These are phyloP conservation scores for Pyrocephalus nanus DNA, from an alignment of 2,797 vertebrate species.

Conservation along the genomic window DNA sequence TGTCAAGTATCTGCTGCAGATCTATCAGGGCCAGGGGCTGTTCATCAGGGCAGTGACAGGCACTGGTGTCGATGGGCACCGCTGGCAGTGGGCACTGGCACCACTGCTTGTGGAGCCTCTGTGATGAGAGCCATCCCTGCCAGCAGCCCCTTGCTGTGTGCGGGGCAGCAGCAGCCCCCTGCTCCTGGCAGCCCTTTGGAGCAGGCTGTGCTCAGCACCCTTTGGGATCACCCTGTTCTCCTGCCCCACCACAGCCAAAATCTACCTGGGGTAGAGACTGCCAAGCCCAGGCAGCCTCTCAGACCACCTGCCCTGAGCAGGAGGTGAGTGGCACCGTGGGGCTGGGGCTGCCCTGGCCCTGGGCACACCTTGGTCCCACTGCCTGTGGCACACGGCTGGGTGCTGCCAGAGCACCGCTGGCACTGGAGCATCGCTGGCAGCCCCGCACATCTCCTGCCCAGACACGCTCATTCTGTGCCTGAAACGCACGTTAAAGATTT, in stretches of 20 bases:
- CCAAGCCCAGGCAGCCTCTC: rapidly evolving
- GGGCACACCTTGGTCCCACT: rapidly evolving
- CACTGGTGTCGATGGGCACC: background rate
- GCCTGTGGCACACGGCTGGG: rapidly evolving
- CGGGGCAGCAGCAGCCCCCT: rapidly evolving
- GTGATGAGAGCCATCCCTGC: rapidly evolving
- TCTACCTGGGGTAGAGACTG: rapidly evolving
- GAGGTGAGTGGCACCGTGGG: background rate
- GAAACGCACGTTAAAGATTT: background rate
- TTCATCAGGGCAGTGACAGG: background rate
- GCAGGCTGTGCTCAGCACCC: background rate
- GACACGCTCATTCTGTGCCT: background rate
- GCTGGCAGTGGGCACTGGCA: background rate
- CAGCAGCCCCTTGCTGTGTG: background rate
- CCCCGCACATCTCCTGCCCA: background rate
- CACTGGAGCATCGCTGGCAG: rapidly evolving
- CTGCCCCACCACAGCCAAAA: background rate
- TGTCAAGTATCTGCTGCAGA: background rate
- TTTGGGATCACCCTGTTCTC: rapidly evolving
- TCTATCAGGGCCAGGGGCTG: rapidly evolving
- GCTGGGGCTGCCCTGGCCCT: background rate
- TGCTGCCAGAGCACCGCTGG: background rate
- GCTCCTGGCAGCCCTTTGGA: background rate
- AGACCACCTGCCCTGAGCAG: background rate
- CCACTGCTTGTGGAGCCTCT: rapidly evolving